Percentiles rank a stretch among this genome's conserved stretches.
Conservation (phyloP, 2,113 vertebrate genomes). For the Scalopus aquaticus region DNA sequence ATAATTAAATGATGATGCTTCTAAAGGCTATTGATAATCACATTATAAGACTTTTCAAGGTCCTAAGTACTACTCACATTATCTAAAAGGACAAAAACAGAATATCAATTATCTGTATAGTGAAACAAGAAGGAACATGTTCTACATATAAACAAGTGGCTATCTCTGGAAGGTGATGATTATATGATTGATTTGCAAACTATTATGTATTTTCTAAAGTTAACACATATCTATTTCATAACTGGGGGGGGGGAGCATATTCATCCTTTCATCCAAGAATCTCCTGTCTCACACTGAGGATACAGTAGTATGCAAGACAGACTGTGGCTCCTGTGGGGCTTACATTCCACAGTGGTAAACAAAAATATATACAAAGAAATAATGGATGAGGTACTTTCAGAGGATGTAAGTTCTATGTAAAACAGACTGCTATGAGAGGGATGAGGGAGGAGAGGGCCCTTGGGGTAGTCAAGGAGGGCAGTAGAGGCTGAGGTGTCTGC, state of each 20-base stretch:
- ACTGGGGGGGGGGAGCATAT: background rate
- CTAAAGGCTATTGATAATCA: background rate
- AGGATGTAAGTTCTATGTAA: background rate
- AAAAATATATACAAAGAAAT: background rate
- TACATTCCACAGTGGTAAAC: background rate
- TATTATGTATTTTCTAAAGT: constrained; percentile 14
- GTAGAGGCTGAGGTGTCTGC: background rate
- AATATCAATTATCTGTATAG: background rate
- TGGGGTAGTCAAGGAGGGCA: background rate
- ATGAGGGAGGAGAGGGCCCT: background rate
- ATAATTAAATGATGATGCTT: background rate
- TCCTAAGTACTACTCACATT: background rate
- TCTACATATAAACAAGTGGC: background rate
- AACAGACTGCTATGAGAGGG: background rate
- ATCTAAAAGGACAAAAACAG: background rate
- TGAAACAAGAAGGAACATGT: background rate
- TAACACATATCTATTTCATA: background rate
- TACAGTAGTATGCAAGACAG: background rate
- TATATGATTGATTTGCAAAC: background rate
- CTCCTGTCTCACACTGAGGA: background rate
- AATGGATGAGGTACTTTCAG: background rate
- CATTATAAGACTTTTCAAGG: background rate
- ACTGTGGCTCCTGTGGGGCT: background rate
- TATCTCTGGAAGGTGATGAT: background rate
- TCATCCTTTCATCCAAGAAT: background rate